phyloP scores from a whole-genome alignment of 2,888 invertebrate species.

The Campopleginae sp. region DNA sequence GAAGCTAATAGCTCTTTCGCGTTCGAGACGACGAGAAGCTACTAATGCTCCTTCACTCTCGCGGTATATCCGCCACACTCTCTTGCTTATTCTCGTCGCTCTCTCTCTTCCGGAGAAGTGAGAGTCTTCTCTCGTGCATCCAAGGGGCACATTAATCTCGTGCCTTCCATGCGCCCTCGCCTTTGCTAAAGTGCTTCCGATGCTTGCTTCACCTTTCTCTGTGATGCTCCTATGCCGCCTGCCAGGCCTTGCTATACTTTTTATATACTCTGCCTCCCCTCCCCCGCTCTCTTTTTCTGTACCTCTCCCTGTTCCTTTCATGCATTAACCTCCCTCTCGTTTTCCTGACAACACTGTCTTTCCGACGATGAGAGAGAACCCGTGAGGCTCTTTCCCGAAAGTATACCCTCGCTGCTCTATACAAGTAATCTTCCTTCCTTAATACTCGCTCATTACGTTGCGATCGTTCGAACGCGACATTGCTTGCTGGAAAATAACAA shows the following conservation, averaged over 20 bases:
- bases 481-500: slow-evolving; percentile 11
- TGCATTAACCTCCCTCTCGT: slow-evolving; percentile 47
- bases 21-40: slow-evolving; percentile 71
- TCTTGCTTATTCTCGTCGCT: slow-evolving; percentile 39
- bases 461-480: slow-evolving; percentile 18
- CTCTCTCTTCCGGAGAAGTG: background rate
- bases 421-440: slow-evolving; percentile 27
- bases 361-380: slow-evolving; percentile 30
- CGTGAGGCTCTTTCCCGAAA: slow-evolving; percentile 27
- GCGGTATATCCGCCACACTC: slow-evolving; percentile 62
- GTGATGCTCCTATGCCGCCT: slow-evolving; percentile 53
- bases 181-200: slow-evolving; percentile 76
- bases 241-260: slow-evolving; percentile 51
- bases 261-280: slow-evolving; percentile 35
- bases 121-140: slow-evolving; percentile 59
- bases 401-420: slow-evolving; percentile 6
- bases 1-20: slow-evolving; percentile 74
- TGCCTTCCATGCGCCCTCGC: slow-evolving; percentile 72
- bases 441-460: slow-evolving; percentile 32
- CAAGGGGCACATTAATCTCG: slow-evolving; percentile 75
- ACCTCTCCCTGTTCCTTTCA: background rate
- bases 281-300: background rate
- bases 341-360: slow-evolving; percentile 51
- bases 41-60: slow-evolving; percentile 57
- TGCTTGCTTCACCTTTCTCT: slow-evolving; percentile 64